Percentiles rank a stretch among this genome's conserved stretches.
Conservation (phyloP, 2,888 invertebrate species). For the Drosophila borealis region DNA sequence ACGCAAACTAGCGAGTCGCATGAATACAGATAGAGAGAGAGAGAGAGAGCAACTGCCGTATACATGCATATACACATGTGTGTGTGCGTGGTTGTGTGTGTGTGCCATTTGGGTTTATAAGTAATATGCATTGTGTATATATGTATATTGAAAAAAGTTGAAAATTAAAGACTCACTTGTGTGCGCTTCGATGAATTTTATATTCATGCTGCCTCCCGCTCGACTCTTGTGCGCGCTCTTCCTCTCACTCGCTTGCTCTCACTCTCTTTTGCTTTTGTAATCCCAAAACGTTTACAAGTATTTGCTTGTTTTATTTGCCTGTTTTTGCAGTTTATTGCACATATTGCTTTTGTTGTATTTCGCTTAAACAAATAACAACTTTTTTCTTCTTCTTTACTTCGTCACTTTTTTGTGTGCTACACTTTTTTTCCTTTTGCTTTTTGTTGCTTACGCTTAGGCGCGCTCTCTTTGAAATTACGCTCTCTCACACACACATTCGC, state of each 20-base stretch:
- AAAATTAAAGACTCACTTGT: conserved; percentile 75
- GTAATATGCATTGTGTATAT: conserved; percentile 55
- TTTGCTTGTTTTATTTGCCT: conserved; percentile 29
- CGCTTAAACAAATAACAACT: conserved; percentile 28
- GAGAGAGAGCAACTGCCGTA: conserved; percentile 26
- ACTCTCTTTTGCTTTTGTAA: conserved; percentile 25
- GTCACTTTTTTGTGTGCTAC: conserved; percentile 52
- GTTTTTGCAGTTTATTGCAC: conserved; percentile 67
- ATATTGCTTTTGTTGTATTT: conserved; percentile 46
- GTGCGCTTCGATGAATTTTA: conserved; percentile 57
- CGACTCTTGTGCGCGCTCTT: not conserved
- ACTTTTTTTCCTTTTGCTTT: conserved; percentile 31
- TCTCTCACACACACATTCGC: conserved; percentile 8
- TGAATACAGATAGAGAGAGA: not conserved
- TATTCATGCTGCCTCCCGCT: conserved; percentile 11
- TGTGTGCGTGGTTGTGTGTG: conserved; percentile 46
- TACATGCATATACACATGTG: conserved; percentile 6
- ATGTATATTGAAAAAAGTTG: conserved; percentile 56
- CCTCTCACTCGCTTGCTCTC: not conserved
- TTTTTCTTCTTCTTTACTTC: conserved; percentile 15
- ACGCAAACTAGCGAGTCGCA: conserved; percentile 60
- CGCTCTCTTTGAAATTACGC: conserved; percentile 15
- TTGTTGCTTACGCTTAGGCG: conserved; percentile 20
- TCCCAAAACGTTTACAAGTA: conserved; percentile 33
- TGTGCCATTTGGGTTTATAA: conserved; percentile 48